phyloP scores from a whole-genome alignment of 2,888 invertebrate genomes.

The Cetonia aurata region DNA sequence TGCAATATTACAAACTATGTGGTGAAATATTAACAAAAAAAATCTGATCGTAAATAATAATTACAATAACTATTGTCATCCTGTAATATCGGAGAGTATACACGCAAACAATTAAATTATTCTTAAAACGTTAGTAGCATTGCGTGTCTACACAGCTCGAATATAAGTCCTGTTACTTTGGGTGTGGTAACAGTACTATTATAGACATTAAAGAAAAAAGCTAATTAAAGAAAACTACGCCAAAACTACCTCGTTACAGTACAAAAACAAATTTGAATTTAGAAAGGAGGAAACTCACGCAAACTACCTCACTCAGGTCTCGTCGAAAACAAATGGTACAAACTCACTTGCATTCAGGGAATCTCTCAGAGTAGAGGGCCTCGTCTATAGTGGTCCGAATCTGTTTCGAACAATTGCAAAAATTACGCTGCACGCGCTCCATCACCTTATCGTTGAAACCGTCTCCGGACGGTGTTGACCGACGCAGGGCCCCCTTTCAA shows the following conservation, averaged over 20 bases:
- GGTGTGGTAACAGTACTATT: conserved; percentile 24
- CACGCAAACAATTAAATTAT: conserved; percentile 5
- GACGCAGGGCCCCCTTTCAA: conserved; percentile 34
- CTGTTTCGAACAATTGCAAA: not conserved
- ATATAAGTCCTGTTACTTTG: conserved; percentile 33
- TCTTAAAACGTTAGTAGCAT: conserved; percentile 4
- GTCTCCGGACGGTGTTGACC: too few relatives aligned
- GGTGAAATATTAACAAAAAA: too few relatives aligned
- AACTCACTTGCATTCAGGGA: conserved; percentile 44
- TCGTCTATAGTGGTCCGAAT: conserved; percentile 7
- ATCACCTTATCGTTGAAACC: conserved; percentile 16
- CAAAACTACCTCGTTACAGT: conserved; percentile 48
- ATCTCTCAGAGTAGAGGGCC: conserved; percentile 45
- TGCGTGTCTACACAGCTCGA: conserved; percentile 37
- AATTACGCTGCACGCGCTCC: not conserved
- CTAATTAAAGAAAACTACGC: conserved; percentile 23
- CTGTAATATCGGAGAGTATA: conserved; percentile 17
- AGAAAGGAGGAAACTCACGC: conserved; percentile 48
- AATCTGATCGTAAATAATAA: too few relatives aligned
- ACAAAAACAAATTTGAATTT: conserved; percentile 45
- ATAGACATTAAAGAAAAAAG: conserved; percentile 5
- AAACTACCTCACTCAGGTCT: conserved; percentile 50
- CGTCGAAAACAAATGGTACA: conserved; percentile 33
- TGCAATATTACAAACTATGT: conserved; percentile 22
- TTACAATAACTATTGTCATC: not conserved